Conservation (phyloP, 2,888 invertebrate species). For the Spodoptera littoralis region DNA sequence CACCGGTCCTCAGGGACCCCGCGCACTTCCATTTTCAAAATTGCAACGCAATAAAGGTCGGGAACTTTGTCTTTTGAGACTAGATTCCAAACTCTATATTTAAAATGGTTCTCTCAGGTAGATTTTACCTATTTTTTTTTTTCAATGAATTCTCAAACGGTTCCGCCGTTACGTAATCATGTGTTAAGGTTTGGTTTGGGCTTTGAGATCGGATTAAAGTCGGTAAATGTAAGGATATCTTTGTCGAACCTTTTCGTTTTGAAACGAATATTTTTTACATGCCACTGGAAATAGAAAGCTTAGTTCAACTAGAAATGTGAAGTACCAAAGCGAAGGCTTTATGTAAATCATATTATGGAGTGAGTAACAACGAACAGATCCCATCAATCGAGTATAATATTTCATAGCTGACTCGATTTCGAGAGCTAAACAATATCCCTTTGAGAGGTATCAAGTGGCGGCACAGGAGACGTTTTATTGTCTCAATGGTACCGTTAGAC, state of each 20-base stretch:
- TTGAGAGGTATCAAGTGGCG: constrained; percentile 61
- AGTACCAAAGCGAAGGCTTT: too few species aligned
- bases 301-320: constrained; percentile 2
- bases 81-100: constrained; percentile 55
- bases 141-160: constrained; percentile 52
- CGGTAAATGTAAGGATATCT: constrained; percentile 39
- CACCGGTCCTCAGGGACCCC: constrained; percentile 58
- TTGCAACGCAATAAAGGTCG: constrained; percentile 73
- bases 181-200: constrained; percentile 26
- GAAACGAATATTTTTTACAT: constrained; percentile 7
- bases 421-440: constrained; percentile 56
- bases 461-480: constrained; percentile 69
- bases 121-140: constrained; percentile 39
- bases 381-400: constrained; percentile 22
- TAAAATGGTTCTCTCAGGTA: constrained; percentile 58
- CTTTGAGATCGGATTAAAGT: constrained; percentile 24
- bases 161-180: constrained; percentile 38
- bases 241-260: constrained; percentile 30
- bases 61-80: constrained; percentile 61
- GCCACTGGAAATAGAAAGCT: constrained; percentile 7
- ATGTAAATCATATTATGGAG: background rate
- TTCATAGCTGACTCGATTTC: constrained; percentile 28
- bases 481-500: constrained; percentile 72
- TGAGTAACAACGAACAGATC: background rate
- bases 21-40: constrained; percentile 77